Evolutionary conservation across 2,113 vertebrate species (phyloP).

Genomic region (Lophura nycthemera): DNA sequence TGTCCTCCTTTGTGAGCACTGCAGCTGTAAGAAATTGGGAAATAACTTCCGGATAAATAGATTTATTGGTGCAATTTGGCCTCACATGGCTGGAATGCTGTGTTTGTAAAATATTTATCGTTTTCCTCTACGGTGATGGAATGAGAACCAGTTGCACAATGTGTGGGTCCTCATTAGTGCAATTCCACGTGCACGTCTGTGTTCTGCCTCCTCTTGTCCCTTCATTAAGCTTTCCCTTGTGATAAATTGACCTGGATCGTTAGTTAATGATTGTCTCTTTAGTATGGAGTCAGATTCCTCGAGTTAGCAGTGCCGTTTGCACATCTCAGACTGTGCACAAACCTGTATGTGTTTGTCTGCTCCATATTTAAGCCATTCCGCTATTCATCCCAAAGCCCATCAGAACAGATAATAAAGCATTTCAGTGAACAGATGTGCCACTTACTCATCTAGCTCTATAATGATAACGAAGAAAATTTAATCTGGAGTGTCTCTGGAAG

Average conservation of each 20-base stretch:
- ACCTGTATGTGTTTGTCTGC: conserved; percentile 58
- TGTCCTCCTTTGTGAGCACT: not conserved
- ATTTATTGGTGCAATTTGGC: conserved; percentile 63
- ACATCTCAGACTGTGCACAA: conserved; percentile 65
- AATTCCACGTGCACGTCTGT: conserved; percentile 20
- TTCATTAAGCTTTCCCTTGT: conserved; percentile 17
- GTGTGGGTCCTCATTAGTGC: conserved; percentile 49
- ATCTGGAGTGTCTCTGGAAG: conserved; percentile 79
- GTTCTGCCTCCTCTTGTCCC: conserved; percentile 52
- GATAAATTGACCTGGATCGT: conserved; percentile 55
- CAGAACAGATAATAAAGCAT: conserved; percentile 81
- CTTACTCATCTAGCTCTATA: conserved; percentile 82
- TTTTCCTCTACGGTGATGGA: conserved; percentile 46
- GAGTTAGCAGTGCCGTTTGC: conserved; percentile 31
- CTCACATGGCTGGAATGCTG: conserved; percentile 33
- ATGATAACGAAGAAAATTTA: conserved; percentile 83
- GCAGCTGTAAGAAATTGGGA: conserved; percentile 55
- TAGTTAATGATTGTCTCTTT: conserved; percentile 73
- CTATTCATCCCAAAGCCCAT: conserved; percentile 79
- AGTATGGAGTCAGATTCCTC: conserved; percentile 49
- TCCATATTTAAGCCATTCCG: conserved; percentile 69
- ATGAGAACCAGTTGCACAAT: conserved; percentile 33
- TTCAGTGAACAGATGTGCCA: conserved; percentile 84
- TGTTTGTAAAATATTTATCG: conserved; percentile 77
- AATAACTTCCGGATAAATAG: conserved; percentile 52